These are phyloP conservation scores for Albula goreensis DNA, from an alignment of 2,113 vertebrate species.

Conservation along the genomic window DNA sequence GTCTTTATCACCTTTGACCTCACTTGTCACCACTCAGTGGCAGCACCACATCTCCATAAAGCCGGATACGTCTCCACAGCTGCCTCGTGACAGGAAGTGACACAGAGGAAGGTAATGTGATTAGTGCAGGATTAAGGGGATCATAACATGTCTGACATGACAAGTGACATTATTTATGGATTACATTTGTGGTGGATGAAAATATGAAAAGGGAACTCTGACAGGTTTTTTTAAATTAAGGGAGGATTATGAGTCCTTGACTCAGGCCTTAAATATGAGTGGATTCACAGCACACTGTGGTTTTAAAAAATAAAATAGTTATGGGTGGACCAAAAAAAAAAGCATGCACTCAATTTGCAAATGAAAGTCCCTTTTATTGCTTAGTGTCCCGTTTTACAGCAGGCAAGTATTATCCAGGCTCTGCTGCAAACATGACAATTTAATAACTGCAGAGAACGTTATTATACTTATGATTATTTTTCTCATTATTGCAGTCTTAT, in stretches of 20 bases:
- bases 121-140: constrained; percentile 8
- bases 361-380: not conserved
- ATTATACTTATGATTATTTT: not conserved
- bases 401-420: not conserved
- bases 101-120: constrained; percentile 17
- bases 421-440: not conserved
- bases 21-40: no score
- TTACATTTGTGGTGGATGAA: constrained; percentile 10
- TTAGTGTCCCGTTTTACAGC: not conserved
- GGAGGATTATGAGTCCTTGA: constrained; percentile 2
- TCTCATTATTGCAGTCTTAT: not conserved
- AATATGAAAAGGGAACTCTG: constrained; percentile 20
- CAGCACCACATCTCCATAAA: no score
- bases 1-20: no score
- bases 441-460: not conserved
- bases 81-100: not conserved
- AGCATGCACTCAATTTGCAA: constrained; percentile 8
- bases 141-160: constrained; percentile 22
- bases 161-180: constrained; percentile 23
- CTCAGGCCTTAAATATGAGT: not conserved
- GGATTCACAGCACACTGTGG: not conserved
- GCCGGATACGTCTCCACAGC: not conserved
- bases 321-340: not conserved
- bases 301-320: not conserved
- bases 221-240: constrained; percentile 17